Conservation (phyloP, 2,113 vertebrate species). For the Rhinolophus sinicus region DNA sequence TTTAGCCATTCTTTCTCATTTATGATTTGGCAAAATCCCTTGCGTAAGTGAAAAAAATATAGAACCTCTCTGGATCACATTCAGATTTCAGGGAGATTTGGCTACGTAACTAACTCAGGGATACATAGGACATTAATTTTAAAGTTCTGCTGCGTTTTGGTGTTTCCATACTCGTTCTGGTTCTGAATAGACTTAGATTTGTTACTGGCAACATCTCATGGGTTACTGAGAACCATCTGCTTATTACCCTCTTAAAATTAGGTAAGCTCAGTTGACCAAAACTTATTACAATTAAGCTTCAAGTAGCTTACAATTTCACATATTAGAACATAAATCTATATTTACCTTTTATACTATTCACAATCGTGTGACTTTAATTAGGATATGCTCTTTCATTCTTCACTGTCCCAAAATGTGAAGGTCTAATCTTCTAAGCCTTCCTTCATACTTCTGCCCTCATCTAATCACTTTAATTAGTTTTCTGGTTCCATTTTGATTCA, state of each 20-base stretch:
- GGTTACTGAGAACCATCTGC: not conserved
- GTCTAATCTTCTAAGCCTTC: not conserved
- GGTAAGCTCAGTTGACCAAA: not conserved
- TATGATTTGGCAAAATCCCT: conserved; percentile 3
- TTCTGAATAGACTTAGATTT: not conserved
- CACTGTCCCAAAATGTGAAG: not conserved
- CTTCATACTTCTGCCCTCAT: not conserved
- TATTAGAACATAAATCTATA: not conserved
- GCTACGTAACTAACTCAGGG: not conserved
- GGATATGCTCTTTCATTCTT: not conserved
- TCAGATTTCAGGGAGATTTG: not conserved
- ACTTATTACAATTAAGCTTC: not conserved
- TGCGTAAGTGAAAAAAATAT: not conserved
- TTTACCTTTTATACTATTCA: not conserved
- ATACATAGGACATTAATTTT: not conserved
- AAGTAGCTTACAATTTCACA: not conserved
- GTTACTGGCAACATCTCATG: not conserved
- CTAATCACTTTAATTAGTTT: not conserved
- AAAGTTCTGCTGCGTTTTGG: not conserved
- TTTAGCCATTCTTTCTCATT: conserved; percentile 49
- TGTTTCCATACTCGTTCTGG: not conserved
- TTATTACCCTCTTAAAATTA: not conserved
- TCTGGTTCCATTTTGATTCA: not conserved
- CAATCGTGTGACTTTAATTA: not conserved
- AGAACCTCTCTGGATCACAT: not conserved